A percentile compares a stretch with the other conserved stretches of the same genome.
These are phyloP conservation scores for Glyphotaelius pellucidus DNA, from an alignment of 2,888 invertebrate genomes.

Conservation along the genomic window DNA sequence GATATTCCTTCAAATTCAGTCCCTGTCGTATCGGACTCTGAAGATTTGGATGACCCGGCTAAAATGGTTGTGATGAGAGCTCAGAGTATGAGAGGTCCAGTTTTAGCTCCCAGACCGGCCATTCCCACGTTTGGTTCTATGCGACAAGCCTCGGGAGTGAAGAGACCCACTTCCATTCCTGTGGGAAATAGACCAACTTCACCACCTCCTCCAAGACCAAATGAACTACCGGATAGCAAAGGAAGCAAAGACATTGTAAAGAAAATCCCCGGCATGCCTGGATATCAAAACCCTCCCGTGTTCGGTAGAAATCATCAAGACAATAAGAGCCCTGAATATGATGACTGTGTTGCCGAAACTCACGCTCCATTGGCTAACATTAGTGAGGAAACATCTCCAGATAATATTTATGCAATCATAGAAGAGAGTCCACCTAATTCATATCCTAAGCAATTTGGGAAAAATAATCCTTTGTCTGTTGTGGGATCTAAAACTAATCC, in stretches of 20 bases:
- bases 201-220: constrained; percentile 85
- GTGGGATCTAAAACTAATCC: constrained; percentile 66
- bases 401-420: constrained; percentile 92
- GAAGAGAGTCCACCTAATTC: constrained; percentile 83
- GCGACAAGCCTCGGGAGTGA: constrained; percentile 82
- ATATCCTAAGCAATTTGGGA: neutral
- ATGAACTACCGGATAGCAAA: constrained; percentile 58
- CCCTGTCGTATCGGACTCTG: constrained; percentile 77
- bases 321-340: constrained; percentile 79
- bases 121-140: constrained; percentile 90
- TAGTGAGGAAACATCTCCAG: constrained; percentile 80
- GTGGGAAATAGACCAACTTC: constrained; percentile 83
- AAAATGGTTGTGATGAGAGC: constrained; percentile 84
- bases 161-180: constrained; percentile 86
- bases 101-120: constrained; percentile 76
- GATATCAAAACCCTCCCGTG: constrained; percentile 78
- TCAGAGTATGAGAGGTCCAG: constrained; percentile 87
- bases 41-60: constrained; percentile 77
- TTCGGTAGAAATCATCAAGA: constrained; percentile 71
- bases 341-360: constrained; percentile 86
- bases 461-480: constrained; percentile 70
- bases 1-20: constrained; percentile 79
- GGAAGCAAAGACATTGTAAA: constrained; percentile 65
- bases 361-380: constrained; percentile 81
- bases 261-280: constrained; percentile 75